Conservation (phyloP, 2,113 vertebrate species). For the Austrofundulus limnaeus region DNA sequence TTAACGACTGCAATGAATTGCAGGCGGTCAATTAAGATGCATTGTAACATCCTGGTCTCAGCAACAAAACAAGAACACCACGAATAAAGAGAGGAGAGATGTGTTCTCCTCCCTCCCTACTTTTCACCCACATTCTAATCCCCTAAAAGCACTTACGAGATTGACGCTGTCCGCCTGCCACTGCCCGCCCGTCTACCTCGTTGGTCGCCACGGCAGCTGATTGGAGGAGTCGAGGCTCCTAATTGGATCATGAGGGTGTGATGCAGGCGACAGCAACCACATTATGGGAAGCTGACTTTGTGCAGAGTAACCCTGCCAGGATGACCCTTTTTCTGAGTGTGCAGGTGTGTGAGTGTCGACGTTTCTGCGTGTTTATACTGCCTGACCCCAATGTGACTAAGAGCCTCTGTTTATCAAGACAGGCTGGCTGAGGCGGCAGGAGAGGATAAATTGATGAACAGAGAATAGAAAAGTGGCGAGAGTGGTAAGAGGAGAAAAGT, state of each 20-base stretch:
- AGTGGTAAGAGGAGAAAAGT: slow-evolving; percentile 31
- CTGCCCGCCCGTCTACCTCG: slow-evolving; percentile 87
- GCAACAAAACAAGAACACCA: slow-evolving; percentile 39
- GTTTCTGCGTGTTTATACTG: slow-evolving; percentile 34
- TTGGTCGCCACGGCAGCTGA: slow-evolving; percentile 90
- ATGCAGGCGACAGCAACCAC: slow-evolving; percentile 87
- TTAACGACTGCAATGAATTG: slow-evolving; percentile 38
- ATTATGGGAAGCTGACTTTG: slow-evolving; percentile 97
- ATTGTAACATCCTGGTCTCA: slow-evolving; percentile 39
- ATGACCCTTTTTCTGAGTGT: slow-evolving; percentile 61
- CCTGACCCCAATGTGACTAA: slow-evolving; percentile 98
- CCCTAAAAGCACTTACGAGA: slow-evolving; percentile 99
- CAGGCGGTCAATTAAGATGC: slow-evolving; percentile 38
- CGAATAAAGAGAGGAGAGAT: slow-evolving; percentile 53
- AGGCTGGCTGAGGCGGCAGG: slow-evolving; percentile 62
- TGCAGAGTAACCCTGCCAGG: slow-evolving; percentile 81
- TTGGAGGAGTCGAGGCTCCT: slow-evolving; percentile 87
- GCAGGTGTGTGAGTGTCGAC: slow-evolving; percentile 32
- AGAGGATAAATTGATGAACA: slow-evolving; percentile 62
- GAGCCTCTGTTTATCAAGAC: slow-evolving; percentile 94
- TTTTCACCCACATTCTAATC: slow-evolving; percentile 92
- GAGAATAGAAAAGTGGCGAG: slow-evolving; percentile 41
- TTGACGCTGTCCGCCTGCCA: slow-evolving; percentile 85
- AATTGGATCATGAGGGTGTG: slow-evolving; percentile 99
- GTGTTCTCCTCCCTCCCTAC: slow-evolving; percentile 80